Evolutionary conservation across 2,113 vertebrate species (phyloP).

Genomic region (Equus przewalskii): DNA sequence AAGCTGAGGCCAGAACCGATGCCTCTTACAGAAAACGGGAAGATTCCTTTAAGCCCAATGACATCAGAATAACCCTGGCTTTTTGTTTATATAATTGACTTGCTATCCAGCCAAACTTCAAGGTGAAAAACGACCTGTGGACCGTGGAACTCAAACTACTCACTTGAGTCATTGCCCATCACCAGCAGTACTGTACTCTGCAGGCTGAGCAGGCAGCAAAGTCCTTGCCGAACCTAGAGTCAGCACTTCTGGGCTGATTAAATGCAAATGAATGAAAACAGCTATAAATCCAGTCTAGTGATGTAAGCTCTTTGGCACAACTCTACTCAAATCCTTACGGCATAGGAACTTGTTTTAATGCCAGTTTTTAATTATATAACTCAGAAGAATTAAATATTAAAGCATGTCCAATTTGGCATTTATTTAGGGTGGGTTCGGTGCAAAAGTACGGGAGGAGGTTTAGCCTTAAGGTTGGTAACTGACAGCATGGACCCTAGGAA

Average conservation of each 20-base stretch:
- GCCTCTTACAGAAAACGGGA: not conserved
- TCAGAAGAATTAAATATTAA: slow-evolving; percentile 56
- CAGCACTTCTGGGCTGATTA: slow-evolving; percentile 73
- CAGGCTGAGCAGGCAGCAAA: slow-evolving; percentile 7
- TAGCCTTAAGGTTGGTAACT: not conserved
- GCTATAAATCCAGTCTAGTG: slow-evolving; percentile 65
- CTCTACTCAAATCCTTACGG: slow-evolving; percentile 29
- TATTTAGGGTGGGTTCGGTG: slow-evolving; percentile 21
- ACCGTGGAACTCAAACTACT: slow-evolving; percentile 23
- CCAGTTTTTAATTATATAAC: slow-evolving; percentile 69
- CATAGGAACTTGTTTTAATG: slow-evolving; percentile 26
- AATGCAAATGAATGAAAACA: slow-evolving; percentile 81
- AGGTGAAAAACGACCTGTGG: slow-evolving; percentile 73
- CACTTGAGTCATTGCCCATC: not conserved
- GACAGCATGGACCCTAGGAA: not conserved
- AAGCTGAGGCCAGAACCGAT: not conserved
- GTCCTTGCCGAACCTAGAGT: slow-evolving; percentile 55
- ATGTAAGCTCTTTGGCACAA: slow-evolving; percentile 66
- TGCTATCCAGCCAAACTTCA: slow-evolving; percentile 51
- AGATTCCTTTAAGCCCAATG: not conserved
- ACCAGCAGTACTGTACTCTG: not conserved
- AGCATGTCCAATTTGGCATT: slow-evolving; percentile 59
- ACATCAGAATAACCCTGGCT: not conserved
- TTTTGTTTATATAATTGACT: slow-evolving; percentile 58
- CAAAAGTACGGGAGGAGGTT: not conserved